These are phyloP conservation scores for Synergus itoensis DNA, from an alignment of 2,888 invertebrate species.

Conservation along the genomic window DNA sequence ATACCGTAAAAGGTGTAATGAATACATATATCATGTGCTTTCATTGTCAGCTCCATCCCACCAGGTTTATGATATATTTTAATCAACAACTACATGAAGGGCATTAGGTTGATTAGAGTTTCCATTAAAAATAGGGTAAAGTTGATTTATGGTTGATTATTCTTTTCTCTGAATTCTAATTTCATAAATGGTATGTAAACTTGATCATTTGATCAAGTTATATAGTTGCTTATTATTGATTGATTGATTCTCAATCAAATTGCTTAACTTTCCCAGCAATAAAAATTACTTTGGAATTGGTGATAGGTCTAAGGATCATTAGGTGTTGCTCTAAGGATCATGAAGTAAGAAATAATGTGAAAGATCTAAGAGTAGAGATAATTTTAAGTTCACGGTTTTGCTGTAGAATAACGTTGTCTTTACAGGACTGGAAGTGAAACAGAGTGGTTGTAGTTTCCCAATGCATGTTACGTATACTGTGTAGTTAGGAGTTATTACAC, in stretches of 20 bases:
- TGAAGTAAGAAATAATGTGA: background rate
- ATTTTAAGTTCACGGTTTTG: background rate
- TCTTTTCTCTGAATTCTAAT: background rate
- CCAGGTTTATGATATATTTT: background rate
- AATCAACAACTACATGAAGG: background rate
- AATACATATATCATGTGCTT: background rate
- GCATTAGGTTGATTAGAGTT: background rate
- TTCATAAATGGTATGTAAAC: background rate
- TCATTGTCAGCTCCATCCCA: background rate
- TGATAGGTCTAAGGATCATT: too few relatives aligned
- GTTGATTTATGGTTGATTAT: background rate
- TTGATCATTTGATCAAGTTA: too few relatives aligned
- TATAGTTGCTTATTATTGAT: too few relatives aligned
- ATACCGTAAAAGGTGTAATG: background rate
- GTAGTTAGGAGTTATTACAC: background rate
- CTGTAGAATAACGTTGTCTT: background rate
- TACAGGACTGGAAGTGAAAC: background rate
- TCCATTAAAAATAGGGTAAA: background rate
- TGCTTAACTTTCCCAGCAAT: background rate
- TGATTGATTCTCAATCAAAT: too few relatives aligned
- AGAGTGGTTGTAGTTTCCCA: background rate
- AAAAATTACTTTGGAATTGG: background rate
- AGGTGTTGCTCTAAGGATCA: background rate
- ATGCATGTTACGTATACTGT: background rate
- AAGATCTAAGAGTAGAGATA: background rate